Evolutionary conservation across 1,140 invertebrate species (phyloP), one percentile per base, ranked within the genome.

Genomic region (Oryzaephilus surinamensis): DNA sequence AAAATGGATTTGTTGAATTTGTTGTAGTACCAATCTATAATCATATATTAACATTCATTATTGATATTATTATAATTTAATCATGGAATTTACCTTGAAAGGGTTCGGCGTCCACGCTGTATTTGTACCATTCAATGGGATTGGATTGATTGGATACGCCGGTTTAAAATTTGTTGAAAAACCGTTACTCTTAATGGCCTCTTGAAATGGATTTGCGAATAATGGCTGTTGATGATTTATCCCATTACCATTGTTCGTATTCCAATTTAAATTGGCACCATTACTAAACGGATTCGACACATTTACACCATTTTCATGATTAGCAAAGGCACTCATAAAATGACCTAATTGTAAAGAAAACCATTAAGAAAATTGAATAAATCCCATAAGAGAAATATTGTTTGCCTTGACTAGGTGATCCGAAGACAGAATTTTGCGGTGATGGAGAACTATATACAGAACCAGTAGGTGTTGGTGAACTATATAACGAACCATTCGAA

Each of bases 361-460:
- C 0, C 14, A 13, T n/a, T 0, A 11, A 11, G 10, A 8, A 19
- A 7, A 4, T 8, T 42, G 15, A 20, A 32, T 14, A 24, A 21
- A 8, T n/a, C n/a, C n/a, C n/a, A n/a, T n/a, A 46, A 8, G 7
- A 8, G 4, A 26, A 32, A 6, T 18, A 36, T 26, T 33, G 24
- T 12, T 23, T 51, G 58, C 60, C 52, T 62, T 59, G 60, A 59
- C 53, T 60, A 55, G 58, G 60, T 26, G 57, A 60, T 16, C 58
- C 58, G 39, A 58, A 62, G 20, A 57, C 46, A n/a, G 59, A 60
- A 26, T 51, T 46, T 40, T 61, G 59, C 20, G 59, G 57, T 6
- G 57, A 60, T 2, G 59, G 51, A 4, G 56, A 60, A 42, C 56
- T 59, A 47, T 61, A 60, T 29, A 56, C 44, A 4, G 57, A 60